phyloP scores from a whole-genome alignment of 1,140 invertebrate genomes.

The Cephus cinctus region DNA sequence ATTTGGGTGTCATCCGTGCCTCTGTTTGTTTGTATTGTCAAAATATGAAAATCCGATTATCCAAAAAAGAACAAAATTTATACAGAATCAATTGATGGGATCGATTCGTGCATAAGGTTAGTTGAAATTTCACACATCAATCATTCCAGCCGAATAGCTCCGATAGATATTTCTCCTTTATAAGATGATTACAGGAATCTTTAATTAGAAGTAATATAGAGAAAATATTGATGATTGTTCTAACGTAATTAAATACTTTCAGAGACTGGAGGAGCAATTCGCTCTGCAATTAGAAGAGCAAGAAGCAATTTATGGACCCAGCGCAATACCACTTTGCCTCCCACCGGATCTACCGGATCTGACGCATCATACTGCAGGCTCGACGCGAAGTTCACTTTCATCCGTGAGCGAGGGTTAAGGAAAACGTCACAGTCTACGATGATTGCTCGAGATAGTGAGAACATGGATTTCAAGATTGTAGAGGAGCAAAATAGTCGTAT shows the following conservation, averaged over 20 bases:
- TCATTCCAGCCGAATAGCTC: no score
- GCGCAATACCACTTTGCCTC: conserved; percentile 57
- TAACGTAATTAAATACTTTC: conserved; percentile 28
- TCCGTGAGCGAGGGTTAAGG: conserved; percentile 64
- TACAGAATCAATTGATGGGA: no score
- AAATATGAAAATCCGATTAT: no score
- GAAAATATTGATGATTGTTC: neutral
- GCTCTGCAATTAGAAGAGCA: conserved; percentile 79
- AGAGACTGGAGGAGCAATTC: conserved; percentile 87
- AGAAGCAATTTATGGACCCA: conserved; percentile 71
- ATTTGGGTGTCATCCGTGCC: no score
- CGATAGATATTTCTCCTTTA: neutral
- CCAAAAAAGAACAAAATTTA: no score
- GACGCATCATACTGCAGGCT: conserved; percentile 58
- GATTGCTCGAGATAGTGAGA: no score
- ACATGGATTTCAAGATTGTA: no score
- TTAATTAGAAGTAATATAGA: neutral
- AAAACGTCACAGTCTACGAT: conserved; percentile 8
- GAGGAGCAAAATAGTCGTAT: no score
- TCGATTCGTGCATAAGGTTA: no score
- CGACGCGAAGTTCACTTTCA: conserved; percentile 69
- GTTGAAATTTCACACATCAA: no score
- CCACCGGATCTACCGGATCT: conserved; percentile 64
- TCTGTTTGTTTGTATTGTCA: no score
- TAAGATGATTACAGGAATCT: neutral